These are phyloP conservation scores for Spinus olivaceus DNA, from an alignment of 2,797 vertebrate genomes.

Conservation along the genomic window DNA sequence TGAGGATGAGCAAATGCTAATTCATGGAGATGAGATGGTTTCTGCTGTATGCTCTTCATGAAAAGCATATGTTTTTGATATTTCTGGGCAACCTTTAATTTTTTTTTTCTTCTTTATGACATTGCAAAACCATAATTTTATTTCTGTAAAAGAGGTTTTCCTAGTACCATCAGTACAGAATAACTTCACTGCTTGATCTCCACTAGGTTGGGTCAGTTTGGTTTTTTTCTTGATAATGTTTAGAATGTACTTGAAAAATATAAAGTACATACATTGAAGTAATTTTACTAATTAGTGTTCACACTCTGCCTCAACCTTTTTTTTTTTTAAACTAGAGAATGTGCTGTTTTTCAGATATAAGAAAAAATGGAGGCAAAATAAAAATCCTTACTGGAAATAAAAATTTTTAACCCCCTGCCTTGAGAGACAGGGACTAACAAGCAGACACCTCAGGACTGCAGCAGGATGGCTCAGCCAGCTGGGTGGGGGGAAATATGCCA, in stretches of 20 bases:
- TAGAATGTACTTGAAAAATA: background rate
- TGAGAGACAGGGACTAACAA: background rate
- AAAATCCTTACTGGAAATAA: background rate
- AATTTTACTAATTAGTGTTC: background rate
- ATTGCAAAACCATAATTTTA: background rate
- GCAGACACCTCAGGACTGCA: background rate
- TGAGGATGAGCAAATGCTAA: conserved; percentile 17
- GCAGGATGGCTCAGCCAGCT: background rate
- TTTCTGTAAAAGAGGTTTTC: background rate
- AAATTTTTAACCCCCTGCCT: background rate
- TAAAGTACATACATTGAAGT: background rate
- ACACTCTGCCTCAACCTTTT: background rate
- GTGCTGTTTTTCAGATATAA: background rate
- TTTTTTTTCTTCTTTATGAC: background rate
- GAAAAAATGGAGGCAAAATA: background rate
- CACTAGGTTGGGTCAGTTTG: background rate
- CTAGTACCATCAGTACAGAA: background rate
- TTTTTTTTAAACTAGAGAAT: background rate
- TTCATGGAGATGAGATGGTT: background rate
- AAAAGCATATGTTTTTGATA: background rate
- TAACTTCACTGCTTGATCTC: background rate
- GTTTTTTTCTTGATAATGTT: background rate
- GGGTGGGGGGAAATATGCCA: background rate
- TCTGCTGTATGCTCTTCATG: background rate
- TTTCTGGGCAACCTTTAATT: background rate